phyloP scores from a whole-genome alignment of 2,888 invertebrate genomes.

The Apodemia hepburni region DNA sequence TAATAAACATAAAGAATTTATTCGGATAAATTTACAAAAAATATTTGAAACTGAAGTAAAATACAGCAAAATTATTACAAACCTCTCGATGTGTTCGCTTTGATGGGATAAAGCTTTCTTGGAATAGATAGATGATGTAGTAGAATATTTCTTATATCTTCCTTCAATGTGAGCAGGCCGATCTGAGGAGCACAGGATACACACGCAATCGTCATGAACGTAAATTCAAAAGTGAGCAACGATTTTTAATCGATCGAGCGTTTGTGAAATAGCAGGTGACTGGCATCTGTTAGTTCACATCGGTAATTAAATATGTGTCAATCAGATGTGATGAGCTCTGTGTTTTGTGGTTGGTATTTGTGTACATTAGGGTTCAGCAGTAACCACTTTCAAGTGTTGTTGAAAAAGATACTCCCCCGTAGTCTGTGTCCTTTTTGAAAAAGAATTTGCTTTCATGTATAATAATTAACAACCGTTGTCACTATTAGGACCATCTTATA shows the following conservation, averaged over 20 bases:
- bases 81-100: slow-evolving; percentile 75
- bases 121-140: slow-evolving; percentile 72
- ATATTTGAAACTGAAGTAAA: too few species aligned
- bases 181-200: slow-evolving; percentile 49
- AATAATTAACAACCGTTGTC: too few species aligned
- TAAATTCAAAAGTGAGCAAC: neutral
- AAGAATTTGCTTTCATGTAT: too few species aligned
- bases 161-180: slow-evolving; percentile 73
- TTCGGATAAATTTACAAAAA: too few species aligned
- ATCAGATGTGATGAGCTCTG: neutral
- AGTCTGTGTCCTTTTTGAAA: too few species aligned
- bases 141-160: slow-evolving; percentile 74
- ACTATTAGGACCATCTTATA: too few species aligned
- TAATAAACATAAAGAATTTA: too few species aligned
- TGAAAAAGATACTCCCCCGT: too few species aligned
- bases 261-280: slow-evolving; percentile 37
- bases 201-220: neutral
- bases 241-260: slow-evolving; percentile 43
- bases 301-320: neutral
- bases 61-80: neutral
- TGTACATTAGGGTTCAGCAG: neutral
- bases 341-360: neutral
- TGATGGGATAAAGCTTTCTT: slow-evolving; percentile 72
- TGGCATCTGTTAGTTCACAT: slow-evolving; percentile 25
- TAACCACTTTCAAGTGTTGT: neutral